Evolutionary conservation across 2,797 vertebrate genomes (phyloP).

Genomic region (Hippoglossus hippoglossus): DNA sequence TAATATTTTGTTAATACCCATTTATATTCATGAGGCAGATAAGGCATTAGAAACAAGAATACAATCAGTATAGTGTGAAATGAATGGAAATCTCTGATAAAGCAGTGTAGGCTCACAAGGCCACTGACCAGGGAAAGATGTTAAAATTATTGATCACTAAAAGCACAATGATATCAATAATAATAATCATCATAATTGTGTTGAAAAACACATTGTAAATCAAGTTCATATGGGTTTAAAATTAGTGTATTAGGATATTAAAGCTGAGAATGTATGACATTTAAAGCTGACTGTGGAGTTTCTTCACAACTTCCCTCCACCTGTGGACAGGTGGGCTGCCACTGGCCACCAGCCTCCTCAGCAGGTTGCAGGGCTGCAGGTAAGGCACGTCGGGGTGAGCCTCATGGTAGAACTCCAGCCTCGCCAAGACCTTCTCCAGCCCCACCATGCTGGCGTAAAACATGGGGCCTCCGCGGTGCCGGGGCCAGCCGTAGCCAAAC

Average conservation of each 20-base stretch:
- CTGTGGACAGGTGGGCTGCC: constrained; percentile 88
- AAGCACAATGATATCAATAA: background rate
- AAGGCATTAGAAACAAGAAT: background rate
- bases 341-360: constrained; percentile 86
- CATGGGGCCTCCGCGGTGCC: constrained; percentile 92
- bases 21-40: background rate
- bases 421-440: constrained; percentile 83
- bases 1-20: no score
- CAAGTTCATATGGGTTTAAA: background rate
- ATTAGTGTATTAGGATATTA: background rate
- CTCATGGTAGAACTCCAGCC: constrained; percentile 86
- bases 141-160: background rate
- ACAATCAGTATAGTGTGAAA: background rate
- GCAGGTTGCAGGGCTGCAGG: constrained; percentile 86
- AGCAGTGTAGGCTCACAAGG: background rate
- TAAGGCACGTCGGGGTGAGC: constrained; percentile 86
- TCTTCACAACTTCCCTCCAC: constrained; percentile 85
- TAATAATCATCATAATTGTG: background rate
- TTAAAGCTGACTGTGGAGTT: constrained; percentile 85
- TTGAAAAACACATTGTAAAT: background rate
- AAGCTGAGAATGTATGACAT: background rate
- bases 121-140: background rate
- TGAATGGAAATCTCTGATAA: background rate
- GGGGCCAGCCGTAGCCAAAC: constrained; percentile 92
- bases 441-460: constrained; percentile 90